phyloP scores from a whole-genome alignment of 2,888 invertebrate genomes.

The Ectobius pallidus region DNA sequence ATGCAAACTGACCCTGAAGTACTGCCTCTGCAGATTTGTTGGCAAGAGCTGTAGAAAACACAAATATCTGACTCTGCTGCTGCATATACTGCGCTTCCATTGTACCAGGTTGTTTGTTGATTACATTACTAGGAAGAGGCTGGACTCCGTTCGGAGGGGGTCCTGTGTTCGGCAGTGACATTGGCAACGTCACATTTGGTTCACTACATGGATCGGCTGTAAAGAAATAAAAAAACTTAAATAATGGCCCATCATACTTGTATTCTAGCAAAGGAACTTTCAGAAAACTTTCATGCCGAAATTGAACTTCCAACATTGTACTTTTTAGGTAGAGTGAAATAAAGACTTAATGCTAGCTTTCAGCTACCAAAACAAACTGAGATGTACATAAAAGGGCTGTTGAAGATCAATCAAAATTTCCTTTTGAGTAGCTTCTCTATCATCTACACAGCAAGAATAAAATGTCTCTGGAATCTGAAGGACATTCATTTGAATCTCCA shows the following conservation, averaged over 20 bases:
- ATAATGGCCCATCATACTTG: too few relatives aligned
- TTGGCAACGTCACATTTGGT: conserved; percentile 15
- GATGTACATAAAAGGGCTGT: too few relatives aligned
- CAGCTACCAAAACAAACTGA: too few relatives aligned
- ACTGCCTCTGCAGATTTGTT: conserved; percentile 96
- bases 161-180: conserved; percentile 40
- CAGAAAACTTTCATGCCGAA: too few relatives aligned
- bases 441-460: too few relatives aligned
- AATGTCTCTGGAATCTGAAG: too few relatives aligned
- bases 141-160: conserved; percentile 60
- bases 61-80: conserved; percentile 98
- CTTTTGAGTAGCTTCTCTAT: too few relatives aligned
- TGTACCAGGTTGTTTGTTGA: conserved; percentile 75
- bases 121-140: conserved; percentile 77
- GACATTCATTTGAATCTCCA: too few relatives aligned
- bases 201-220: conserved; percentile 37
- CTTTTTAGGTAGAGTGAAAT: too few relatives aligned
- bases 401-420: too few relatives aligned
- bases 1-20: conserved; percentile 84
- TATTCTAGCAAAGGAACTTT: not conserved
- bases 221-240: not conserved
- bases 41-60: conserved; percentile 92
- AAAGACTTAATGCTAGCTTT: too few relatives aligned
- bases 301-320: too few relatives aligned
- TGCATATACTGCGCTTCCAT: conserved; percentile 90